Evolutionary conservation across 2,113 vertebrate species (phyloP), one percentile per base, ranked within the genome.

Genomic region (Condylura cristata): DNA sequence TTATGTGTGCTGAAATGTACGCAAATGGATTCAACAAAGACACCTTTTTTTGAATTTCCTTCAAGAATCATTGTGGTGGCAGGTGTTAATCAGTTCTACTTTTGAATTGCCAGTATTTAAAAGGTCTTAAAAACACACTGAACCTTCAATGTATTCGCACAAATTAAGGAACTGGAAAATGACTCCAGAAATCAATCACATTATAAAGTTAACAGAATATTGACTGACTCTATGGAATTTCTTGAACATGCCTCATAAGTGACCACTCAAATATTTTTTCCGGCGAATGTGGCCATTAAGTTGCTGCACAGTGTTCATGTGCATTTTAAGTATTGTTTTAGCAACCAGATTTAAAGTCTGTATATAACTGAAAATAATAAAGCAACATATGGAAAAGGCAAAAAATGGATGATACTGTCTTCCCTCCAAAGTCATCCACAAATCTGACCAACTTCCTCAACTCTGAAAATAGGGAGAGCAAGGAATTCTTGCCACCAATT

Each of bases 1-100:
- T 97, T 98, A 86, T 97, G 95, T 98, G 96, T 71, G 44, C 97
- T 97, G 96, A 98, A 97, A 91, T 97, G 72, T 95, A 83, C 97
- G 94, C 97, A 88, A 91, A 97, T 85, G 95, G 92, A 97, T 97
- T 98, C 97, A 97, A 97, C 97, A 98, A 98, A 97, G 96, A 97
- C 94, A 90, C 65, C 85, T 95, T 90, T 97, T 98, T 97, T 98
- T 94, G 81, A 78, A 75, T 97, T 96, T 95, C 81, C 84, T 90
- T 61, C 80, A 89, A 94, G 83, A 89, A 63, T 97, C 84, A n/a
- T 94, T 86, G 88, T 88, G 81, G 81, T 78, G 87, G 91, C 61
- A 58, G 79, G 51, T 56, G 61, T 39, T n/a, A 75, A 53, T 41
- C 46, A 22, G 13, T 78, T 71, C 44, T 72, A 20, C 44, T 87